Percentiles rank a stretch among this genome's conserved stretches.
Conservation (phyloP, 2,113 vertebrate species). For the Corynorhinus townsendii region DNA sequence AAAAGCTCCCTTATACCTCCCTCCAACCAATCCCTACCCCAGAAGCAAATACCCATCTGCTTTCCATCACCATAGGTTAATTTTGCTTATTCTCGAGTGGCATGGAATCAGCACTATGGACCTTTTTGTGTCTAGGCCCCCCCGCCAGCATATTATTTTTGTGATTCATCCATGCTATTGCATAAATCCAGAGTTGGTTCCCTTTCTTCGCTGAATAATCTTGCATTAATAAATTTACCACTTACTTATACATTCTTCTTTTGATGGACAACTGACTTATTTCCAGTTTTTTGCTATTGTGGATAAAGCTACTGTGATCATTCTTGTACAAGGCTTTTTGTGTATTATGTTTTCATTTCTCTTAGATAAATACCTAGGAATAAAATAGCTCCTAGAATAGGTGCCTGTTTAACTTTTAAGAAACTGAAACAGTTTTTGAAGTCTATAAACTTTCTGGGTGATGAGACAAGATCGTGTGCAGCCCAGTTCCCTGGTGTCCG, state of each 20-base stretch:
- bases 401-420: neutral
- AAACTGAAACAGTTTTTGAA: neutral
- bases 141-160: neutral
- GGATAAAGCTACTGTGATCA: neutral
- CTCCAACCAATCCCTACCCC: neutral
- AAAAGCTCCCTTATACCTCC: neutral
- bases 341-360: slow-evolving; percentile 28
- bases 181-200: neutral
- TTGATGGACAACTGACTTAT: neutral
- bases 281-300: neutral
- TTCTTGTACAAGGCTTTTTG: neutral
- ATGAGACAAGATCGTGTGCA: neutral
- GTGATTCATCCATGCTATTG: neutral
- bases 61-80: neutral
- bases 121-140: neutral
- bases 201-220: neutral
- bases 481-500: neutral
- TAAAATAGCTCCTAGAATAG: neutral
- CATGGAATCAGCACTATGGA: neutral
- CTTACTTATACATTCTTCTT: neutral
- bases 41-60: neutral
- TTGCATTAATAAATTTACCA: neutral
- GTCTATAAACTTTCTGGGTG: neutral
- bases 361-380: neutral
- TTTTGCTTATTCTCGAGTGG: neutral